These are phyloP conservation scores for Bemisia tabaci DNA, from an alignment of 1,140 invertebrate genomes.

Conservation along the genomic window DNA sequence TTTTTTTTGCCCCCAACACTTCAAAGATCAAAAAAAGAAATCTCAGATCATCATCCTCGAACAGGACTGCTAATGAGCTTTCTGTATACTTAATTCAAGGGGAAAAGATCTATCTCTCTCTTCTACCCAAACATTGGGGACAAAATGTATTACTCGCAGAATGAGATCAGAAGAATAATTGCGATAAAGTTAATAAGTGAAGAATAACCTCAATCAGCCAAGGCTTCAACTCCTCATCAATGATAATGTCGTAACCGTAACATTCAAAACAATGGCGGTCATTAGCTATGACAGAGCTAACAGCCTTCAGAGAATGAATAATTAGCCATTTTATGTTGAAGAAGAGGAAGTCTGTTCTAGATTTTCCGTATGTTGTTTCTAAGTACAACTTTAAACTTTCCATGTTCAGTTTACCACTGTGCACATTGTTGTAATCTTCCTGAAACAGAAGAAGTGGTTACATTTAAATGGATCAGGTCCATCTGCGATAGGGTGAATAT, in stretches of 20 bases:
- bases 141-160: too few relatives aligned
- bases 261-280: conserved; percentile 72
- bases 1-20: too few relatives aligned
- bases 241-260: conserved; percentile 75
- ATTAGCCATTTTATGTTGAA: conserved; percentile 80
- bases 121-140: too few relatives aligned
- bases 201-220: conserved; percentile 70
- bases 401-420: conserved; percentile 88
- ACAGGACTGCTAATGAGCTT: too few relatives aligned
- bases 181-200: too few relatives aligned
- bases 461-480: too few relatives aligned
- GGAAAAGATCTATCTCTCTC: too few relatives aligned
- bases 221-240: conserved; percentile 70
- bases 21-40: too few relatives aligned
- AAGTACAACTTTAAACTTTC: conserved; percentile 81
- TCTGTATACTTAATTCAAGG: too few relatives aligned
- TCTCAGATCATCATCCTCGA: too few relatives aligned
- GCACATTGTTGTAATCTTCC: conserved; percentile 78
- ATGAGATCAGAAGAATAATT: too few relatives aligned
- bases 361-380: conserved; percentile 79
- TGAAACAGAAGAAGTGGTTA: background rate
- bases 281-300: conserved; percentile 57
- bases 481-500: too few relatives aligned
- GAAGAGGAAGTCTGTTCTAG: conserved; percentile 69
- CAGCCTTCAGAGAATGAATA: conserved; percentile 67